Base-by-base conservation (phyloP, 2,888 invertebrate species). In the Eutolmus rufibarbis region DNA sequence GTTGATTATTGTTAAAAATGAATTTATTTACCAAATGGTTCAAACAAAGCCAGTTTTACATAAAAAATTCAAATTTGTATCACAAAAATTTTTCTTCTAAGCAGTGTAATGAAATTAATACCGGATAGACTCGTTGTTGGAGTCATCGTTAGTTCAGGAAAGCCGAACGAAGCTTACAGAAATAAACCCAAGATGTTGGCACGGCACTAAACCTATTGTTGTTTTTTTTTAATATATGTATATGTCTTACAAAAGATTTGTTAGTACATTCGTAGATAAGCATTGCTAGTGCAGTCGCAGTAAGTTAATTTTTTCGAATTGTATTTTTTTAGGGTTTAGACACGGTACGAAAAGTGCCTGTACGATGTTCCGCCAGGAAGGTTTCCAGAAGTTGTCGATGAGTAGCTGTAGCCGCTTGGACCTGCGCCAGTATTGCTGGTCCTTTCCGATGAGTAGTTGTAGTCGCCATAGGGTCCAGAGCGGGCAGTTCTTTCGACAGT, bases 321-420 rank as follows among this genome's bases (percentile, higher is more conserved):
- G 28, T 43, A 46, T 12, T 46, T n/a, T 16, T 23, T 86, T 57
- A 34, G 74, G 23, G 19, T 91, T 94, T 96, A 97, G 92, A 97
- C 96, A 93, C 96, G 96, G 94, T 97, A 97, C 91, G 97, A 96
- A 94, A 95, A 97, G 93, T 97, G 96, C 91, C 97, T 96, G 93
- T 97, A 97, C 91, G 93, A 93, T 91, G 96, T 96, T 92, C 97
- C 97, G 91, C 96, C 95, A 89, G 97, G 97, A 92, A 97, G 94
- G 92, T 96, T 95, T 92, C 97, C 97, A 92, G 96, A 95, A 90
- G 95, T 93, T 90, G 95, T 94, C 89, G 96, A 96, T 90, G 96
- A 96, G 94, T 97, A 97, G 91, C 96, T 96, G 93, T 97, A 97
- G 91, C 97, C 96, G 90, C 97, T 95, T 90, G 97, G 97, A 89